Conservation (phyloP, 1,140 invertebrate species). For the Camponotus floridanus region DNA sequence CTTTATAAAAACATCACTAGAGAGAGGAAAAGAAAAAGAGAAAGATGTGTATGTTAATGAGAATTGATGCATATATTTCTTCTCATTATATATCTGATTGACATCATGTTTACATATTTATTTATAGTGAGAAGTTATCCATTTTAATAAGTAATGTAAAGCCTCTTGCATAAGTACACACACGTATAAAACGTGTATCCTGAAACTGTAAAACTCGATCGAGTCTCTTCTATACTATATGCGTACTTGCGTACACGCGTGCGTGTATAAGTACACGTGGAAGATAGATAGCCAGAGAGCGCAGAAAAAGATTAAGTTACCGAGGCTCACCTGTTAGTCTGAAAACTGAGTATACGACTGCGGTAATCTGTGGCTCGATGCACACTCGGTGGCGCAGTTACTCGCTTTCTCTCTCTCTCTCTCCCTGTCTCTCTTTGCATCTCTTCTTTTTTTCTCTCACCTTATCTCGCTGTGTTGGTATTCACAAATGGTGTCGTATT, state of each 20-base stretch:
- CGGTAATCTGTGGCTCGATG: constrained; percentile 46
- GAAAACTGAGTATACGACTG: constrained; percentile 57
- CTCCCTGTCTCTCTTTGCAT: not conserved
- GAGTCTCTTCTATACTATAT: not conserved
- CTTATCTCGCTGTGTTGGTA: constrained; percentile 36
- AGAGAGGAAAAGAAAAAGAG: too few relatives aligned
- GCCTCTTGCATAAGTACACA: not conserved
- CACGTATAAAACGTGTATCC: constrained; percentile 5
- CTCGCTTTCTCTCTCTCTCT: not conserved
- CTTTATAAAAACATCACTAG: not conserved
- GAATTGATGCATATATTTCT: not conserved
- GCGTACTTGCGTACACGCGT: not conserved
- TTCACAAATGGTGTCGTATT: constrained; percentile 44
- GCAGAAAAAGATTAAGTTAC: constrained; percentile 67
- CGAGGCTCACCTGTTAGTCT: constrained; percentile 64
- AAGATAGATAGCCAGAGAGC: constrained; percentile 39
- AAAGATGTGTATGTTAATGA: not conserved
- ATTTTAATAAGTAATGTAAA: not conserved
- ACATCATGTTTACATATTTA: constrained; percentile 19
- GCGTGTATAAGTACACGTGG: not conserved
- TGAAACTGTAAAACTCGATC: not conserved
- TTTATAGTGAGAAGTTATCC: not conserved
- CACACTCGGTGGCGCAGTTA: constrained; percentile 24
- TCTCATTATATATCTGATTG: not conserved
- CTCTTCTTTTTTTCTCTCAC: constrained; percentile 21